Base-by-base conservation (phyloP, 2,888 invertebrate species). In the Scaptomyza cyrtandrae region DNA sequence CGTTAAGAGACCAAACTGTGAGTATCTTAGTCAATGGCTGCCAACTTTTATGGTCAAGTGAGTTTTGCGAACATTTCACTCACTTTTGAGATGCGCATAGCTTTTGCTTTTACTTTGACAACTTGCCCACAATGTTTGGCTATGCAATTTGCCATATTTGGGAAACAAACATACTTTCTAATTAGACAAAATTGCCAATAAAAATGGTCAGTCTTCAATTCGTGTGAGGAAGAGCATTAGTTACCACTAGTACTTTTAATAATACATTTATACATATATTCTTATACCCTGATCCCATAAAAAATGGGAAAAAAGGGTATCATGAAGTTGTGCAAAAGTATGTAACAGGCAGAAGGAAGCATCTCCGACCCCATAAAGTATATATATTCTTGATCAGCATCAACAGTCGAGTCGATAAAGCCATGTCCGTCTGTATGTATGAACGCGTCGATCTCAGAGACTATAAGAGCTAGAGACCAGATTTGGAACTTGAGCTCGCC, bases 41-140 rank as follows among this genome's bases (percentile, higher is more conserved):
- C 41, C 53, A 56, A 50, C 52, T 29, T 74, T 83, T 80, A 80
- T 86, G 87, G 88, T 80, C 88, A 83, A 80, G 87, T 86, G 75
- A 86, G 68, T 73, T 67, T 52, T 43, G 84, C 80, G 56, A 80
- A 58, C 84, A 86, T 86, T 87, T 86, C 86, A 88, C 84, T 86
- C 64, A 66, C 48, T 48, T 14, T 60, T 50, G 46, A 41, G 66
- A 46, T 71, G 60, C 39, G 50, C 19, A 44, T 35, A 59, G 46
- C 68, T 66, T 48, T 60, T 65, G 71, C 48, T 54, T 61, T 71
- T 56, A 39, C 54, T 37, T 57, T 78, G 59, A 75, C 54, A 60
- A 52, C 60, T 56, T 70, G 71, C 52, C 50, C 65, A 54, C 67
- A 50, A 64, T 64, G 61, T 58, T 61, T 67, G 63, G 57, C 80